These are phyloP conservation scores for Spilogale gracilis DNA, from an alignment of 2,113 vertebrate species.

Conservation along the genomic window DNA sequence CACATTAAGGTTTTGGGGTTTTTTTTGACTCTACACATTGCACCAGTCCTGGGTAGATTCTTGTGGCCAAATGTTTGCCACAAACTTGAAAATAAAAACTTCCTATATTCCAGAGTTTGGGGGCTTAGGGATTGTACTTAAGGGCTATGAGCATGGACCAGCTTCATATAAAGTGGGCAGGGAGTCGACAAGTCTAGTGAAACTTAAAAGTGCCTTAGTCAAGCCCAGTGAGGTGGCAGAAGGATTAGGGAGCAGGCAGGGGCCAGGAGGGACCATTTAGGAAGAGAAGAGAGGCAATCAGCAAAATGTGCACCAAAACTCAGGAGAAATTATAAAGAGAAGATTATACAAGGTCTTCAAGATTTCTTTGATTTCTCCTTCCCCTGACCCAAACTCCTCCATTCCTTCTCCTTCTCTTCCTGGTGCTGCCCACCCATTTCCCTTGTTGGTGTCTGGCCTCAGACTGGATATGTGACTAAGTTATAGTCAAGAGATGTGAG, in stretches of 20 bases:
- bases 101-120: background rate
- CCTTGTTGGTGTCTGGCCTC: background rate
- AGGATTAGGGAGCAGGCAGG: background rate
- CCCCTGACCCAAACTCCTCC: background rate
- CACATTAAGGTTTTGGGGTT: background rate
- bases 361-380: background rate
- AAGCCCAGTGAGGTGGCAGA: background rate
- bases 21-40: background rate
- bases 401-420: background rate
- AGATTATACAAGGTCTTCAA: background rate
- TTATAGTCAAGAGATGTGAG: background rate
- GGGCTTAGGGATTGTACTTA: background rate
- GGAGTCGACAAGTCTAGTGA: background rate
- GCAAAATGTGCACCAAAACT: background rate
- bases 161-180: background rate
- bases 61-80: background rate
- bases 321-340: background rate
- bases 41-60: background rate
- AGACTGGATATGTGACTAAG: background rate
- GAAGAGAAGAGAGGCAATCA: background rate
- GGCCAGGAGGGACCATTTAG: background rate
- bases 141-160: background rate
- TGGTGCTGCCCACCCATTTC: background rate
- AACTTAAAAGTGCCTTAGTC: background rate
- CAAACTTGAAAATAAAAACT: slow-evolving; percentile 47